Percentiles rank a stretch among this genome's conserved stretches.
Conservation (phyloP, 1,140 invertebrate species). For the Anoplolepis gracilipes region DNA sequence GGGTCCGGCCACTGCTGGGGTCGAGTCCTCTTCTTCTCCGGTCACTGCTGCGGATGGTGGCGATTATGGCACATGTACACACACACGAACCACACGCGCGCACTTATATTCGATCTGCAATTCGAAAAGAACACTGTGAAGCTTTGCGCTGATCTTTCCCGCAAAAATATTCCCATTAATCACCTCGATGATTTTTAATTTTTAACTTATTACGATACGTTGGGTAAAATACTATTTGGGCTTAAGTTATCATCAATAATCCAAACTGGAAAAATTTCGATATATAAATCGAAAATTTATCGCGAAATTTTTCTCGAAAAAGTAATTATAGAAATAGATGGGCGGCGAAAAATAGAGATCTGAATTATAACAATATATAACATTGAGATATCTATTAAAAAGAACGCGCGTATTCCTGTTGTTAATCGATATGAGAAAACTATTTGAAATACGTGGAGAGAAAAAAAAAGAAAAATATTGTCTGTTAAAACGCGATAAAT, state of each 20-base stretch:
- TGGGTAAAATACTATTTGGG: background rate
- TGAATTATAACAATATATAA: background rate
- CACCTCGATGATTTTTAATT: background rate
- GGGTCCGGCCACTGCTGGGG: slow-evolving; percentile 62
- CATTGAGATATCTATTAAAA: background rate
- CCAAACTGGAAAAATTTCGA: background rate
- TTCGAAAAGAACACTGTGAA: slow-evolving; percentile 70
- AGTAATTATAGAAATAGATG: background rate
- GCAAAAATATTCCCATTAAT: background rate
- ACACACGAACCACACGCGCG: slow-evolving; percentile 78
- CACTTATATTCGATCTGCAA: slow-evolving; percentile 83
- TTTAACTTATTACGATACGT: background rate
- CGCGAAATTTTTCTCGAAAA: background rate
- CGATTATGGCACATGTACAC: slow-evolving; percentile 71
- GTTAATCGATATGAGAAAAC: background rate
- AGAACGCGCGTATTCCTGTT: background rate
- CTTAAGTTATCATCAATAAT: background rate
- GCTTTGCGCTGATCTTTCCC: background rate
- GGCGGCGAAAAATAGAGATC: background rate
- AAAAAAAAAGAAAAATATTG: background rate
- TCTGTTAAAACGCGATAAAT: background rate
- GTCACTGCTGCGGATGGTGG: slow-evolving; percentile 62
- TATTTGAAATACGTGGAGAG: background rate
- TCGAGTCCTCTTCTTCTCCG: slow-evolving; percentile 67
- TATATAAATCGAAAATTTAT: background rate